Base-by-base conservation (phyloP, 2,888 invertebrate species). In the Machimus rusticus region DNA sequence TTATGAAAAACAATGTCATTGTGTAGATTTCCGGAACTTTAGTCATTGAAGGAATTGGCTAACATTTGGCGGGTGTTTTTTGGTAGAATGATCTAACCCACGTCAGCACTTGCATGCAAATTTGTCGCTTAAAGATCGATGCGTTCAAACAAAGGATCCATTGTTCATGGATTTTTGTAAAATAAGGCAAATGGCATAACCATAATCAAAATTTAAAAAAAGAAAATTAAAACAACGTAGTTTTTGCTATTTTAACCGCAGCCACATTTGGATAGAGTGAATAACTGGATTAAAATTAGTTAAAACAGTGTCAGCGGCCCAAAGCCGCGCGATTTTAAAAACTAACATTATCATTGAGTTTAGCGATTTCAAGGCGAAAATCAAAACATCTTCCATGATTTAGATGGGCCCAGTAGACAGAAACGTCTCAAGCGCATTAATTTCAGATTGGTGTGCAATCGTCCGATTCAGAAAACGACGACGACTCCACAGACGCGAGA, bases 271-370 rank as follows among this genome's bases (percentile, higher is more conserved):
- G 43, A 16, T 46, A 78, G n/a, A 43, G 78, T 78, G 23, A 46
- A 78, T 39, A 78, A 78, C 78, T 78, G 78, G 78, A 78, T 19
- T 78, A 43, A 28, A 39, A 28, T 78, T 78, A 78, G 43, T 39
- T 37, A 43, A 76, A 78, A 78, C 43, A 78, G 46, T 78, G 78
- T 78, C 78, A 78, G 39, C 78, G 14, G 39, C 43, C 66, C 76
- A 43, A 78, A 78, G 43, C 43, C 43, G 23, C 37, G 37, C 19
- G 78, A 78, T 43, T 46, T 78, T 78, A 28, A 28, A 19, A 78
- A 78, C 28, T 39, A n/a, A 19, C 23, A 78, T 43, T 39, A 78
- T 46, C 78, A 78, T 43, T 39, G 43, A 78, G 9, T 78, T 78
- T 78, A 19, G 39, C 76, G 23, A 23, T 43, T 28, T 78, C 78